Evolutionary conservation across 2,113 vertebrate species (phyloP).

Genomic region (Gasterosteus aculeatus): DNA sequence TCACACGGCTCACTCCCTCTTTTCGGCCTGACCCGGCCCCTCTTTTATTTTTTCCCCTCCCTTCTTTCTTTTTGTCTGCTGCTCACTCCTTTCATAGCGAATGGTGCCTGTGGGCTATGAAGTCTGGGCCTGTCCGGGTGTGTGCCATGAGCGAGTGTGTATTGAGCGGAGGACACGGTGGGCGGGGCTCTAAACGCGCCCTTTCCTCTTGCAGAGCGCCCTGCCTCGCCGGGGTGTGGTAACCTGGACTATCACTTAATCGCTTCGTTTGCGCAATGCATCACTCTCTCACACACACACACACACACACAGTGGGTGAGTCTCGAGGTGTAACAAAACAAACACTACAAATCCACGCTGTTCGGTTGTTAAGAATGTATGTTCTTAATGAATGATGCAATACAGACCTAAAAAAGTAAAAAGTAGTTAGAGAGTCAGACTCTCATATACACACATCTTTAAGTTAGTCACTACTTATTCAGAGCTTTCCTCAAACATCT

Average conservation of each 20-base stretch:
- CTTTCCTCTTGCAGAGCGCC: slow-evolving; percentile 60
- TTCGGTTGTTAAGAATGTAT: not conserved
- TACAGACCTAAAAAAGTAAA: not conserved
- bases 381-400: not conserved
- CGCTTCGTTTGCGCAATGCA: slow-evolving; percentile 37
- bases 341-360: not conserved
- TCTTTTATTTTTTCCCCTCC: slow-evolving; percentile 38
- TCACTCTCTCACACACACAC: slow-evolving; percentile 11
- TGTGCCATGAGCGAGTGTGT: slow-evolving; percentile 67
- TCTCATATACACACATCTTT: not conserved
- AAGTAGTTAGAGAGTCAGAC: not conserved
- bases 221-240: slow-evolving; percentile 69
- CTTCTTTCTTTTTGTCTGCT: slow-evolving; percentile 35
- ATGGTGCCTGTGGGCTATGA: slow-evolving; percentile 75
- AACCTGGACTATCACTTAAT: slow-evolving; percentile 48
- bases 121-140: slow-evolving; percentile 71
- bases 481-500: slow-evolving; percentile 45
- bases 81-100: slow-evolving; percentile 61
- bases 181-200: slow-evolving; percentile 65
- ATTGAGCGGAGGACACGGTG: slow-evolving; percentile 60
- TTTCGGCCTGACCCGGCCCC: slow-evolving; percentile 50
- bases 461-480: slow-evolving; percentile 57
- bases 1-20: slow-evolving; percentile 57
- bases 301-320: slow-evolving; percentile 13
- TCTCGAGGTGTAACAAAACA: slow-evolving; percentile 14